Percentiles rank a stretch among this genome's conserved stretches.
phyloP scores from a whole-genome alignment of 1,140 invertebrate species.

The Leptinotarsa defecta region DNA sequence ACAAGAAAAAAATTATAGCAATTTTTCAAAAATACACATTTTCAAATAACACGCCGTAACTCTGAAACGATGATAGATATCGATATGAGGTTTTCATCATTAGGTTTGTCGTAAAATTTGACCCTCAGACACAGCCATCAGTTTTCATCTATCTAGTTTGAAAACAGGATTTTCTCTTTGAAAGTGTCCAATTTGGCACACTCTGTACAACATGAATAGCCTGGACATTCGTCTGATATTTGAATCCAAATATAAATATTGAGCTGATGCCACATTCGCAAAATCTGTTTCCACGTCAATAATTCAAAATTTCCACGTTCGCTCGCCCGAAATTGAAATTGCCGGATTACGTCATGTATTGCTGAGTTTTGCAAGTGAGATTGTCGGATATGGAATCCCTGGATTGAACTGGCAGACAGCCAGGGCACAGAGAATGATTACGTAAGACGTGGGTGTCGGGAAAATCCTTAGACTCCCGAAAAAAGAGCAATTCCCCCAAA shows the following conservation, averaged over 20 bases:
- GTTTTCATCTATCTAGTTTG: no score
- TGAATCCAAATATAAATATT: not conserved
- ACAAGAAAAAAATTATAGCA: not conserved
- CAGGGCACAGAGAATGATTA: not conserved
- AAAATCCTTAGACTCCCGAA: no score
- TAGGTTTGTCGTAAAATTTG: no score
- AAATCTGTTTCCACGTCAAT: not conserved
- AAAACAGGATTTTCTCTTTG: no score
- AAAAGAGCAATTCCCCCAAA: no score
- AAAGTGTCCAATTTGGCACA: no score
- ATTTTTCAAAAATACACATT: not conserved
- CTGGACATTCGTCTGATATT: no score
- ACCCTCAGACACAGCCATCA: no score
- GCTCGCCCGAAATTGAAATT: not conserved
- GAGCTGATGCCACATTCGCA: not conserved
- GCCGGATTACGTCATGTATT: not conserved
- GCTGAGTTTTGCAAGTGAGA: not conserved
- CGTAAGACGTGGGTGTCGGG: not conserved
- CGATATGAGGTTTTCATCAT: no score
- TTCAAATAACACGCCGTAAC: not conserved
- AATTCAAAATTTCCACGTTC: not conserved
- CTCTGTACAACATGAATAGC: no score
- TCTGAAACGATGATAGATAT: no score
- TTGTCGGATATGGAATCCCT: not conserved
- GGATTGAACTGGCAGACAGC: not conserved